These are phyloP conservation scores for Phthorimaea operculella DNA, from an alignment of 1,140 invertebrate genomes.

Conservation along the genomic window DNA sequence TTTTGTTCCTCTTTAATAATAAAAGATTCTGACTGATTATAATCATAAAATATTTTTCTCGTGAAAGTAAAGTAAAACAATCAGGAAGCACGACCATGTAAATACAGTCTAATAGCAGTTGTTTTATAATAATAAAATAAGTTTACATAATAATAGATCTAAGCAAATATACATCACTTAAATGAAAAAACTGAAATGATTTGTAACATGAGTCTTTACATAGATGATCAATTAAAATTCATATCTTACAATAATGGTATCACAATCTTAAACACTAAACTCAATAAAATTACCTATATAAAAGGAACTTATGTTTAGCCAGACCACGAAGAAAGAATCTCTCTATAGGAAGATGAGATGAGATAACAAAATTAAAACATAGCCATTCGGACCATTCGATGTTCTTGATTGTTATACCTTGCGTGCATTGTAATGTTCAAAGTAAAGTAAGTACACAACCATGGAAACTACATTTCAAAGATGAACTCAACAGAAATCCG, in stretches of 20 bases:
- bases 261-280: constrained; percentile 60
- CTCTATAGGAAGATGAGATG: constrained; percentile 24
- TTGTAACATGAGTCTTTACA: constrained; percentile 23
- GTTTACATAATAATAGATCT: constrained; percentile 41
- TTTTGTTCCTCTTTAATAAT: constrained; percentile 17
- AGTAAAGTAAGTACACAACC: constrained; percentile 63
- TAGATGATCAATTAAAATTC: constrained; percentile 39
- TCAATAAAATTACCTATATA: constrained; percentile 56
- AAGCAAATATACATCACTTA: constrained; percentile 43
- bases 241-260: constrained; percentile 62
- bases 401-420: constrained; percentile 14
- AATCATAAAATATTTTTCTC: neutral
- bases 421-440: constrained; percentile 14
- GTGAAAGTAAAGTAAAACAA: constrained; percentile 23
- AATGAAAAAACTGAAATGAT: constrained; percentile 27
- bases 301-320: constrained; percentile 60
- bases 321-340: constrained; percentile 48
- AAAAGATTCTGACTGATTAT: constrained; percentile 22
- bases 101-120: constrained; percentile 23
- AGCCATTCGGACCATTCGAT: constrained; percentile 35
- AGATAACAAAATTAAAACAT: constrained; percentile 33
- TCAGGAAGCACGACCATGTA: constrained; percentile 30
- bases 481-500: neutral
- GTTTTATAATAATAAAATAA: constrained; percentile 44
- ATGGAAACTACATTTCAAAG: constrained; percentile 20